phyloP scores from a whole-genome alignment of 1,140 invertebrate species.

The Danaus plexippus region DNA sequence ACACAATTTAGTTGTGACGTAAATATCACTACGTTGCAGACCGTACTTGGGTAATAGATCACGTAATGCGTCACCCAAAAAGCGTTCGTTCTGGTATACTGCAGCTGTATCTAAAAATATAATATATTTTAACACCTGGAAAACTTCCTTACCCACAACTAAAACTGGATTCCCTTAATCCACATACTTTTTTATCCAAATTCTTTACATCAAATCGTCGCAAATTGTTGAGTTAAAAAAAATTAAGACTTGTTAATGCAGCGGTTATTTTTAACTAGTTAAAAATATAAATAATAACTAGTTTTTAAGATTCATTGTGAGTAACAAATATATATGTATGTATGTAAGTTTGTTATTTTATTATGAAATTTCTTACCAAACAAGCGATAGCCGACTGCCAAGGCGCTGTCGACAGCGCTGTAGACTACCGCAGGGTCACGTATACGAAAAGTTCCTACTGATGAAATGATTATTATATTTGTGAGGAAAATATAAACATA shows the following conservation, averaged over 20 bases:
- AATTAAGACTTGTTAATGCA: background rate
- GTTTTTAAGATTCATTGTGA: no score
- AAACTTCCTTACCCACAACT: no score
- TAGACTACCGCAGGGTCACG: constrained; percentile 25
- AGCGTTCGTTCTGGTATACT: constrained; percentile 82
- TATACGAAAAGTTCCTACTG: constrained; percentile 47
- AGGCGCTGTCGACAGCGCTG: constrained; percentile 38
- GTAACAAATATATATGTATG: no score
- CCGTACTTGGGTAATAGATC: constrained; percentile 75
- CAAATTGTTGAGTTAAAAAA: constrained; percentile 6
- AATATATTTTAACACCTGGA: constrained; percentile 2
- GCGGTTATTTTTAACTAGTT: no score
- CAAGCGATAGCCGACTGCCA: constrained; percentile 73
- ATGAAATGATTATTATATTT: constrained; percentile 12
- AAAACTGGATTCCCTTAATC: no score
- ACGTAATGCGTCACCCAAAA: constrained; percentile 77
- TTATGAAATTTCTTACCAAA: constrained; percentile 68
- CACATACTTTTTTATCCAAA: no score
- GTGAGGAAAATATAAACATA: no score
- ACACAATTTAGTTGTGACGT: constrained; percentile 86
- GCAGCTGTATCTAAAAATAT: constrained; percentile 79
- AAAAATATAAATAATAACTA: no score
- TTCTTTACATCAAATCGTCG: no score
- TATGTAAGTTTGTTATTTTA: background rate
- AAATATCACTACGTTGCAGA: constrained; percentile 80